Evolutionary conservation across 2,797 vertebrate genomes (phyloP), one percentile per base, ranked within the genome.

Genomic region (Neosilurus mollespiculum): DNA sequence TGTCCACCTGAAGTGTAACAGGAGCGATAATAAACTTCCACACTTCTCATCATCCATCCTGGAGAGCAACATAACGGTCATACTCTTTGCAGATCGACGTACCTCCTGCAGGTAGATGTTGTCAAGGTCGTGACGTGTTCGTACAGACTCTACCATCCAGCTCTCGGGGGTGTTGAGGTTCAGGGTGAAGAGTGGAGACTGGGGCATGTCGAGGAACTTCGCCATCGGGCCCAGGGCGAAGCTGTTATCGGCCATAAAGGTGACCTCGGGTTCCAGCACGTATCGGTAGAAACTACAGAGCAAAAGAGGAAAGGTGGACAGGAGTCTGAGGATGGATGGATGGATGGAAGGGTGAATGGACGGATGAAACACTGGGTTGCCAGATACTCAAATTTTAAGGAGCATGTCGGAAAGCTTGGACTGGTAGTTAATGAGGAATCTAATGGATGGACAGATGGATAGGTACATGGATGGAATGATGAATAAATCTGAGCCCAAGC

Each of bases 101-200:
- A 99, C 98, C 97, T 99, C 98, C 89, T 97, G 90, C 83, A 99
- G 93, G 91, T 99, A 99, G 93, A 99, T 99, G 91, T 99, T 99
- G 91, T 99, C 98, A 89, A 99, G 94, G 93, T 99, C 98, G 54
- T 99, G 98, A 0, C 96, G 96, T 6, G 98, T 98, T 89, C 91
- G 93, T 73, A 99, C 97, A 11, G 98, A 98, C 89, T 99, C 98
- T 26, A 99, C 97, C 97, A 99, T 99, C 98, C 98, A 99, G 85
- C 96, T 97, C 91, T 99, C 98, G 0, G 98, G 98, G 14, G 97
- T 98, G 91, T 97, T 98, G 67, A 98, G 93, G 92, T 97, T 99
- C 89, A 99, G 91, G 69, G 98, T 99, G 90, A 99, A 99, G 66
- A 99, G 92, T 0, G 97, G 98, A 78, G 97, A 95, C 83, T 97